Conservation (phyloP, 1,140 invertebrate genomes). For the Aphidius ervi region DNA sequence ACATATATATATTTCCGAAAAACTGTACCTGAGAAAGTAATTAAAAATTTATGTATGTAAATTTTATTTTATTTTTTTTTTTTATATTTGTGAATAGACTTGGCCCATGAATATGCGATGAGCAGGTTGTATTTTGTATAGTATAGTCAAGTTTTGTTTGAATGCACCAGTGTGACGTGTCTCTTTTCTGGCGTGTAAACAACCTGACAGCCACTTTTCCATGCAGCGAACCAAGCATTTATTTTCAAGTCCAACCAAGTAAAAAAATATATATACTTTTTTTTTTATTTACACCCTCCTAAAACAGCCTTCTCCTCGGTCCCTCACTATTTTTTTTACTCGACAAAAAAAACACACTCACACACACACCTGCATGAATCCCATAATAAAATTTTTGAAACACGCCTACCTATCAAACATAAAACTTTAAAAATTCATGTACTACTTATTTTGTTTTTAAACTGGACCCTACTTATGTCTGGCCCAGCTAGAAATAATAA, state of each 20-base stretch:
- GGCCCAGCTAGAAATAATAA: no score
- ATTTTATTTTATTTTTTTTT: constrained; percentile 9
- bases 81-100: background rate
- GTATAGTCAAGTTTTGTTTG: background rate
- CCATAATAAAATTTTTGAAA: constrained; percentile 7
- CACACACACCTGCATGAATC: background rate
- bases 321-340: background rate
- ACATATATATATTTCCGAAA: no score
- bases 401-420: constrained; percentile 11
- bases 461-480: no score
- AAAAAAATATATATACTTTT: no score
- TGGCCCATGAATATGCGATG: constrained; percentile 13
- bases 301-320: no score
- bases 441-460: no score
- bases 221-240: background rate
- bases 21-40: no score
- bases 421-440: background rate
- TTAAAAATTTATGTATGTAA: no score
- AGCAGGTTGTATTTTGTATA: background rate
- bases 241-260: no score
- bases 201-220: constrained; percentile 18
- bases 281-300: no score
- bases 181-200: constrained; percentile 6
- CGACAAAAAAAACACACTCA: background rate
- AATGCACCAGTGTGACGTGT: background rate